phyloP scores from a whole-genome alignment of 1,140 invertebrate species.

The Saccostrea cuccullata region DNA sequence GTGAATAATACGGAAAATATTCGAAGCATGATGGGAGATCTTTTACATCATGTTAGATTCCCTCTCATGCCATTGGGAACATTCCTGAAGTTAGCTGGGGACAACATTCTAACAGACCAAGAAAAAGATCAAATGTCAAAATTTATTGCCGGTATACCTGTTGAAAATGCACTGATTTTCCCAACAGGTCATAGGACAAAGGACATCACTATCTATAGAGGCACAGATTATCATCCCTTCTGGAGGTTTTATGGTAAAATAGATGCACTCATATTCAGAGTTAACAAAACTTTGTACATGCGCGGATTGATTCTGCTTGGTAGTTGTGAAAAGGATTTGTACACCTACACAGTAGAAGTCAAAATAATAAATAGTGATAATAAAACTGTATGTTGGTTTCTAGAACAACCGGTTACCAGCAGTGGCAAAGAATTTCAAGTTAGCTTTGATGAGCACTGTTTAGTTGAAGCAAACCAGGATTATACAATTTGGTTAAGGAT shows the following conservation, averaged over 20 bases:
- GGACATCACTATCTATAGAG: neutral
- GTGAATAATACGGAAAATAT: neutral
- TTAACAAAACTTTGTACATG: neutral
- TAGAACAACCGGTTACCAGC: neutral
- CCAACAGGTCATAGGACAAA: neutral
- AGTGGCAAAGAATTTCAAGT: neutral
- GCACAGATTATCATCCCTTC: neutral
- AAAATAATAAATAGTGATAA: neutral
- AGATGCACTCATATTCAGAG: neutral
- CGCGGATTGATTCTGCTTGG: neutral
- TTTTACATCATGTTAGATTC: neutral
- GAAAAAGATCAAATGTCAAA: neutral
- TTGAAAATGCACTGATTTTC: neutral
- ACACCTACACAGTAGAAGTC: neutral
- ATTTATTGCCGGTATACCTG: neutral
- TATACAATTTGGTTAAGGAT: conserved; percentile 4
- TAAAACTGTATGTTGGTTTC: neutral
- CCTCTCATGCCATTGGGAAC: neutral
- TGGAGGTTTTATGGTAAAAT: neutral
- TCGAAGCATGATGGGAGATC: neutral
- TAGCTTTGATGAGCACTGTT: neutral
- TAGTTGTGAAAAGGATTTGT: neutral
- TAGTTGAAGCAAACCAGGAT: neutral
- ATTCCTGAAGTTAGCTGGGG: neutral
- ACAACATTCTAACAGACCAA: neutral